Evolutionary conservation across 2,113 vertebrate species (phyloP), one percentile per base, ranked within the genome.

Genomic region (Nerophis ophidion): DNA sequence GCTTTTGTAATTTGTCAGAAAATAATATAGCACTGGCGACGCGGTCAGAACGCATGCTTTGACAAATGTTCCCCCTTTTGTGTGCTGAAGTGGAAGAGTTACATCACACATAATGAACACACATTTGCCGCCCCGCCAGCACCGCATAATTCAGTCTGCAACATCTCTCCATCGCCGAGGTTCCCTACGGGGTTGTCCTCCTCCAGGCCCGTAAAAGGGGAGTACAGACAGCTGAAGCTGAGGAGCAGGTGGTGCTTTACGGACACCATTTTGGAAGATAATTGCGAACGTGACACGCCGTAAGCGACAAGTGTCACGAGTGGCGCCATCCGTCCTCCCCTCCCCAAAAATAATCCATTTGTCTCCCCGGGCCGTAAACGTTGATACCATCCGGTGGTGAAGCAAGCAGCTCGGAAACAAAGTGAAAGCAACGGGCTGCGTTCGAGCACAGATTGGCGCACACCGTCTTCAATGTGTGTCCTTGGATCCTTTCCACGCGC

Each of bases 201-300:
- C 40, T 44, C 60, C 60, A 57, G 74, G 40, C 54, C 33, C 38
- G 33, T 2, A 38, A 48, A 42, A 33, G 36, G 36, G 26, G 26
- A 26, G 46, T 17, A 54, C 35, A 61, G 58, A 55, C 5, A 16
- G 33, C 5, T 33, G 56, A 58, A 68, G 35, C 75, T 71, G 55
- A 70, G 72, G 64, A 79, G 61, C 81, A 87, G 83, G 65, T 84
- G 77, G 70, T 72, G 79, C 79, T 79, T 82, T 75, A 81, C 74
- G 16, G 63, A 74, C 65, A 79, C 77, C 77, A 79, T 86, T 76
- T 76, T 44, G 17, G 35, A 63, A 60, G 77, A 83, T 83, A 87
- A 88, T 82, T 75, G 68, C 72, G 67, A 40, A 72, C 73, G 76
- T 81, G 73, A 83, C 77, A 45, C 56, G 67, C 63, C 70, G 55